phyloP scores from a whole-genome alignment of 2,797 vertebrate species.

The Acrossocheilus wenchowensis region DNA sequence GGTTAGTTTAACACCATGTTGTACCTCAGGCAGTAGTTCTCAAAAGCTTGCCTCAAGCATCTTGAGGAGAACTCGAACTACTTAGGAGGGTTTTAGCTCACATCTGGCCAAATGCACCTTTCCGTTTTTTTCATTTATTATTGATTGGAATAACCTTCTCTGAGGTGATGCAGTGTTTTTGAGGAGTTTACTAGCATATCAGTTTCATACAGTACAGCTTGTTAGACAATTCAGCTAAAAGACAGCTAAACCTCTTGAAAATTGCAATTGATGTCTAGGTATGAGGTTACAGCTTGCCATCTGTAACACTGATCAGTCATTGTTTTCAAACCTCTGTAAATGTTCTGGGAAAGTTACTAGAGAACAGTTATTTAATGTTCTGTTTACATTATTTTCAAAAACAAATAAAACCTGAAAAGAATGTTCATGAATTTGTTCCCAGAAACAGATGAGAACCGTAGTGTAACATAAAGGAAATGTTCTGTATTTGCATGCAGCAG shows the following conservation, averaged over 20 bases:
- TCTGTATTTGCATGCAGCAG: neutral
- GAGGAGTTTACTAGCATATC: neutral
- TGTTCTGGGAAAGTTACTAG: neutral
- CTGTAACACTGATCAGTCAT: neutral
- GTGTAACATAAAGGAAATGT: neutral
- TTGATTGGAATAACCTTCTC: constrained; percentile 6
- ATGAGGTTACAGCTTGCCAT: neutral
- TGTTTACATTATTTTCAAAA: no score
- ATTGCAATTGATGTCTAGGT: neutral
- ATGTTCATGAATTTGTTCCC: neutral
- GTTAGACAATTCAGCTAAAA: neutral
- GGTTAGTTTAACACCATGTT: constrained; percentile 32
- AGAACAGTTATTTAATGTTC: neutral
- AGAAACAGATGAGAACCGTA: neutral
- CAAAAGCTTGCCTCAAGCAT: constrained; percentile 47
- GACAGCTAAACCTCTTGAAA: neutral
- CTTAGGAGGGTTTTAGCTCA: constrained; percentile 42
- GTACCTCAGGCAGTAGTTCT: constrained; percentile 60
- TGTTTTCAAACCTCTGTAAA: neutral
- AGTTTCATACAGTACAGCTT: neutral
- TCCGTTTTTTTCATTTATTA: neutral
- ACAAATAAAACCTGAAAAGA: no score
- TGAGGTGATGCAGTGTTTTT: constrained; percentile 6
- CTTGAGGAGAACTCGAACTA: constrained; percentile 12
- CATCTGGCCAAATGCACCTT: constrained; percentile 11